A percentile compares a stretch with the other conserved stretches of the same genome.
Evolutionary conservation across 2,797 vertebrate genomes (phyloP).

Genomic region (Neolamprologus multifasciatus): DNA sequence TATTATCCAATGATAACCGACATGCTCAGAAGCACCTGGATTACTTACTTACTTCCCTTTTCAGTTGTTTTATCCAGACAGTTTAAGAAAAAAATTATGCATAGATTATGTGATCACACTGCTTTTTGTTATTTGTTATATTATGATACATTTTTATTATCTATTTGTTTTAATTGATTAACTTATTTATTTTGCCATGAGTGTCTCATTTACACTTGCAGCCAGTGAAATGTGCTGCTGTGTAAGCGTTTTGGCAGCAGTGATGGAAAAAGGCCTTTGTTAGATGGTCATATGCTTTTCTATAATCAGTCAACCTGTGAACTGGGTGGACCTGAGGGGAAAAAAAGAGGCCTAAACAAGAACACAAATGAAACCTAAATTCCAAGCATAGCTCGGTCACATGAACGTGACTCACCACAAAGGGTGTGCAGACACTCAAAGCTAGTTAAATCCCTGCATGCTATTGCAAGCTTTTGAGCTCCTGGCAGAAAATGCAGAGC

Average conservation of each 20-base stretch:
- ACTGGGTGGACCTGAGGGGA: constrained; percentile 19
- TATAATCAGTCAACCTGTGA: constrained; percentile 25
- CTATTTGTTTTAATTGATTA: not conserved
- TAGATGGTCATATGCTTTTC: constrained; percentile 6
- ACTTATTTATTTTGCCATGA: not conserved
- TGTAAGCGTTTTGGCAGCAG: not conserved
- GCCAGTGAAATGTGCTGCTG: not conserved
- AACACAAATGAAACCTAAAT: constrained; percentile 44
- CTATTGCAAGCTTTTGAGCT: constrained; percentile 5
- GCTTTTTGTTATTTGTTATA: not conserved
- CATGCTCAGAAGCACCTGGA: not conserved
- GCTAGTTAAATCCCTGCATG: constrained; percentile 30
- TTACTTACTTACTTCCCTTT: not conserved
- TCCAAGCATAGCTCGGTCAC: constrained; percentile 56
- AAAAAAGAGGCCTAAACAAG: constrained; percentile 29
- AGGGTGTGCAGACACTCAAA: constrained; percentile 23
- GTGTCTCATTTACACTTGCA: not conserved
- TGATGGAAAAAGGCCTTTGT: not conserved
- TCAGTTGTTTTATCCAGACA: not conserved
- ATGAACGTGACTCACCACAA: constrained; percentile 47
- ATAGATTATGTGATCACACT: not conserved
- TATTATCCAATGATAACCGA: not conserved
- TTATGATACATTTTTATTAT: not conserved
- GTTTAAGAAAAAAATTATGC: not conserved
- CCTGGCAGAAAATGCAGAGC: not conserved